Evolutionary conservation across 1,140 invertebrate genomes (phyloP), one percentile per base, ranked within the genome.

Genomic region (Protaetia brevitarsis): DNA sequence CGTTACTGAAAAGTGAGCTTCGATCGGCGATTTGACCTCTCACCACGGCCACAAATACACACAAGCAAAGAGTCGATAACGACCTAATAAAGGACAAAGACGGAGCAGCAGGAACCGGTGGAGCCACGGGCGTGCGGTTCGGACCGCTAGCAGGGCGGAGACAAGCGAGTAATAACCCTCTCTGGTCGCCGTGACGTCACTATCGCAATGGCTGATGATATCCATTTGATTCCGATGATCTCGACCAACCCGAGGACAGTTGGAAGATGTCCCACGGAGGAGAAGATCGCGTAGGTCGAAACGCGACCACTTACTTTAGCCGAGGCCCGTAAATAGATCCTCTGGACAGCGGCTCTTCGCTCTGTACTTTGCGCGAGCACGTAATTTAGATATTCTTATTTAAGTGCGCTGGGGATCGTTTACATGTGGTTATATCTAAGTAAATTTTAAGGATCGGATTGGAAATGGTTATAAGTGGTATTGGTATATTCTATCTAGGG

Each of bases 181-280:
- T 37, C 61, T 63, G 61, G 59, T 45, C 61, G 13, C 30, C 61
- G 36, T 63, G 61, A 63, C 61, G 61, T 63, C 61, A 63, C 30
- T 37, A 63, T 63, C 36, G 36, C 34, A 37, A 63, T 63, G 61
- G 61, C 61, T 63, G 61, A 41, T 41, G 51, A 19, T 56, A 27
- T 27, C 51, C 51, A 27, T 27, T 56, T 27, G 51, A 56, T 37
- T 56, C 51, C 26, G 51, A 23, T 56, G 19, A 27, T 56, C 19
- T 56, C 26, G 26, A 19, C 51, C 11, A 56, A 56, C 51, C 51
- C 51, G 26, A 23, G 13, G 11, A 23, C 51, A 56, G 51, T 27
- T 56, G 51, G 5, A 56, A 56, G 51, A 56, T 56, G 16, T 21
- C 5, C 11, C 5, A 21, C 23, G 19, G 16, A 56, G 51, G 51